A percentile compares a stretch with the other conserved stretches of the same genome.
Evolutionary conservation across 2,888 invertebrate species (phyloP).

Genomic region (Hirtodrosophila cameraria): DNA sequence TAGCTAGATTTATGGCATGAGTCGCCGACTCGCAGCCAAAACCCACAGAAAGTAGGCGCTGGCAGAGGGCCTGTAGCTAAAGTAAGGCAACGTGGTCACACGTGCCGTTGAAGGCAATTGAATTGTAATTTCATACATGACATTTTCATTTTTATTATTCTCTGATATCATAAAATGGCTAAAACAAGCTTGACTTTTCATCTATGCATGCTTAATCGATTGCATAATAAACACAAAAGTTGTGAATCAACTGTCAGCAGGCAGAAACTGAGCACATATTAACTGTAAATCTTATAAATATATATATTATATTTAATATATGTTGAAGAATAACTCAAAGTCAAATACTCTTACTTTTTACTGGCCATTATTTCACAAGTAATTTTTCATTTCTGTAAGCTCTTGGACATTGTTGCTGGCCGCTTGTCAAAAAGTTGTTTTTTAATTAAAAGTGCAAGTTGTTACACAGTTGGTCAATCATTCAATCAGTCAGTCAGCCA

Average conservation of each 20-base stretch:
- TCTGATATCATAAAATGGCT: conserved; percentile 5
- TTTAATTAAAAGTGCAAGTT: conserved; percentile 15
- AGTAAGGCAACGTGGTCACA: conserved; percentile 18
- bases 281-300: too few relatives aligned
- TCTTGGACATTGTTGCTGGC: conserved; percentile 5
- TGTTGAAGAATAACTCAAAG: too few relatives aligned
- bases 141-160: conserved; percentile 36
- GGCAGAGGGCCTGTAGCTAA: neutral
- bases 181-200: too few relatives aligned
- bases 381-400: conserved; percentile 37
- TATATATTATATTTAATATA: too few relatives aligned
- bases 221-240: too few relatives aligned
- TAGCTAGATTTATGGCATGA: conserved; percentile 50
- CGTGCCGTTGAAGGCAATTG: conserved; percentile 57
- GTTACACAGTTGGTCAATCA: conserved; percentile 34
- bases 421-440: conserved; percentile 10
- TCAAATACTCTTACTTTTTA: too few relatives aligned
- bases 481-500: conserved; percentile 37
- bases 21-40: conserved; percentile 14
- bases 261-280: too few relatives aligned
- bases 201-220: too few relatives aligned
- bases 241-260: too few relatives aligned
- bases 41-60: neutral
- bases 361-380: neutral
- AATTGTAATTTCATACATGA: conserved; percentile 65